These are phyloP conservation scores for Squalus acanthias DNA, from an alignment of 2,797 vertebrate species.

Conservation along the genomic window DNA sequence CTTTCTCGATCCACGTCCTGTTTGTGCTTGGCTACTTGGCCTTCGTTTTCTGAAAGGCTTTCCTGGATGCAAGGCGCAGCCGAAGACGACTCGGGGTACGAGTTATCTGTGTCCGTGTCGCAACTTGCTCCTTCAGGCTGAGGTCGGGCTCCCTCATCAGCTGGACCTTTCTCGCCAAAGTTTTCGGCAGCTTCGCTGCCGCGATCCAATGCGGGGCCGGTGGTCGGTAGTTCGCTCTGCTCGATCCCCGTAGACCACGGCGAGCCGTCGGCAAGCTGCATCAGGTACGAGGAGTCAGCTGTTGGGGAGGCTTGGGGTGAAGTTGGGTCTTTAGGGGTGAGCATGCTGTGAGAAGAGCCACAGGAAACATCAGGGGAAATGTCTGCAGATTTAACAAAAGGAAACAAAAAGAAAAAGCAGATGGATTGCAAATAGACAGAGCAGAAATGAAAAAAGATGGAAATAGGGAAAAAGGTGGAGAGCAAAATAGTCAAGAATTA, in stretches of 20 bases:
- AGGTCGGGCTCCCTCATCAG: constrained; percentile 65
- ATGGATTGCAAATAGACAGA: constrained; percentile 16
- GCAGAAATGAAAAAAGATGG: background rate
- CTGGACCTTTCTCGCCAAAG: background rate
- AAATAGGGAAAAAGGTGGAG: background rate
- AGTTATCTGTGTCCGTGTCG: constrained; percentile 45
- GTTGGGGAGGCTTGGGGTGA: constrained; percentile 65
- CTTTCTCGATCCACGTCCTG: background rate
- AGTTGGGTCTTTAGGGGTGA: constrained; percentile 66
- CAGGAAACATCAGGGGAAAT: constrained; percentile 63
- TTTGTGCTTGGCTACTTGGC: background rate
- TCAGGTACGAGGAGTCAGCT: constrained; percentile 41
- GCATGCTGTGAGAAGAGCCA: constrained; percentile 66
- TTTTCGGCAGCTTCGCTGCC: background rate
- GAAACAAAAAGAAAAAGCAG: constrained; percentile 30
- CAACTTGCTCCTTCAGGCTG: constrained; percentile 83
- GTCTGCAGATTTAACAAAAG: constrained; percentile 53
- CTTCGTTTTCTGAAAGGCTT: background rate
- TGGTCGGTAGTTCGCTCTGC: constrained; percentile 34
- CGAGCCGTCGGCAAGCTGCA: constrained; percentile 58
- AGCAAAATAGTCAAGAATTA: background rate
- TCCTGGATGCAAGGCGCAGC: background rate
- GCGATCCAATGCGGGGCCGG: background rate
- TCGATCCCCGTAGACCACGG: constrained; percentile 59
- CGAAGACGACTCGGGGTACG: background rate